These are phyloP conservation scores for Lanistes nyassanus DNA, from an alignment of 1,140 invertebrate genomes.

Conservation along the genomic window DNA sequence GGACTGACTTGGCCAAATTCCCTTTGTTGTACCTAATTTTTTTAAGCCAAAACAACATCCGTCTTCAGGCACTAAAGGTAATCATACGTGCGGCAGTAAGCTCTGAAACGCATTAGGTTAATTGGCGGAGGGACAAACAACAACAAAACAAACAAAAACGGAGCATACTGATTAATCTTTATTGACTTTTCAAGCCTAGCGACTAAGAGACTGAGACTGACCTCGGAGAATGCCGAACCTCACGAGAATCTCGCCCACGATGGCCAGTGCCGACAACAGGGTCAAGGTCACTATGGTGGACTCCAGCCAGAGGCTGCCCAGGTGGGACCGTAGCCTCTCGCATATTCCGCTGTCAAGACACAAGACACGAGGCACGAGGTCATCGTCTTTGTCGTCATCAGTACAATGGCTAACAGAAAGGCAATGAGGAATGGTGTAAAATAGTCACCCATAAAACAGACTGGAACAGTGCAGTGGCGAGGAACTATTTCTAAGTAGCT, in stretches of 20 bases:
- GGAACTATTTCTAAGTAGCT: background rate
- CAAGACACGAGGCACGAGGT: background rate
- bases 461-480: background rate
- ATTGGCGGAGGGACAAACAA: background rate
- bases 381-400: background rate
- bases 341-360: slow-evolving; percentile 11
- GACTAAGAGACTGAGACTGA: slow-evolving; percentile 5
- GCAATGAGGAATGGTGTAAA: background rate
- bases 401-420: background rate
- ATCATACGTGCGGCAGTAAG: too few relatives aligned
- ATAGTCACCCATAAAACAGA: background rate
- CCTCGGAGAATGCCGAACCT: slow-evolving; percentile 28
- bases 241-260: slow-evolving; percentile 32
- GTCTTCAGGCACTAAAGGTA: too few relatives aligned
- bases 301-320: slow-evolving; percentile 28
- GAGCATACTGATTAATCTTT: background rate
- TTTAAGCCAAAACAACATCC: background rate
- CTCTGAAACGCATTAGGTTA: too few relatives aligned
- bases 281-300: slow-evolving; percentile 25
- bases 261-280: slow-evolving; percentile 30
- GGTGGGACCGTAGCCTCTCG: background rate
- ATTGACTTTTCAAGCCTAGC: background rate
- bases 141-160: background rate
- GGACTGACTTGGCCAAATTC: too few relatives aligned
- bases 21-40: background rate